Base-by-base conservation (phyloP, 2,888 invertebrate genomes). In the Sesia apiformis region DNA sequence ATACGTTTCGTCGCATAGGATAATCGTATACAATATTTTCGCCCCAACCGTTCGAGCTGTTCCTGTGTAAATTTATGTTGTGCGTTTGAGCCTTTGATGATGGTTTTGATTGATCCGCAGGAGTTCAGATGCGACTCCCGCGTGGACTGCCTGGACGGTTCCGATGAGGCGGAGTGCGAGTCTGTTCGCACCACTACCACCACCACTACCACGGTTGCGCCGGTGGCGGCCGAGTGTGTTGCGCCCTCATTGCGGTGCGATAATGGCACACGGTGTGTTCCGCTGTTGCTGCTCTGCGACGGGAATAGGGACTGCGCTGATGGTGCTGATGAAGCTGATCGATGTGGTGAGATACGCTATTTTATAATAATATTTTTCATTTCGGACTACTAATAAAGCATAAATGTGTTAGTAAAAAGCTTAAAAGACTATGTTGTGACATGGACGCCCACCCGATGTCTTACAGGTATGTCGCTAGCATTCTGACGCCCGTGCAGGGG, bases 261-360 rank as follows among this genome's bases (percentile, higher is more conserved):
- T 70, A 93, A 93, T 69, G 91, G 84, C 56, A 92, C 93, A 38
- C 91, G 92, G 67, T 97, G 97, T 78, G 91, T 97, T 59, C 86
- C 92, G 50, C 92, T 94, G 6, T 85, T 88, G 54, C 91, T 93
- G 73, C 90, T 95, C 39, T 97, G 97, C 78, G 94, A 97, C 81
- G 92, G 91, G 3, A 72, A 74, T 23, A 63, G 73, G 3, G 94
- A 97, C 75, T 96, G 96, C 78, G 79, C 83, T 2, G 96, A 96
- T 79, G 92, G 92, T 23, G 92, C 93, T 0, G 97, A 97, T 76
- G 97, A 97, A 81, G 93, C 94, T 0, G 91, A 92, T 58, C 84
- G 93, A 5, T 96, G 96, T 69, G 91, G 92, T 82, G 58, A 72
- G 72, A 23, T 1, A 23, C 23, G 2, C 23, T 66, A 51, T 55